A percentile compares a stretch with the other conserved stretches of the same genome.
Conservation (phyloP, 2,113 vertebrate species). For the Ceyx margarethae region DNA sequence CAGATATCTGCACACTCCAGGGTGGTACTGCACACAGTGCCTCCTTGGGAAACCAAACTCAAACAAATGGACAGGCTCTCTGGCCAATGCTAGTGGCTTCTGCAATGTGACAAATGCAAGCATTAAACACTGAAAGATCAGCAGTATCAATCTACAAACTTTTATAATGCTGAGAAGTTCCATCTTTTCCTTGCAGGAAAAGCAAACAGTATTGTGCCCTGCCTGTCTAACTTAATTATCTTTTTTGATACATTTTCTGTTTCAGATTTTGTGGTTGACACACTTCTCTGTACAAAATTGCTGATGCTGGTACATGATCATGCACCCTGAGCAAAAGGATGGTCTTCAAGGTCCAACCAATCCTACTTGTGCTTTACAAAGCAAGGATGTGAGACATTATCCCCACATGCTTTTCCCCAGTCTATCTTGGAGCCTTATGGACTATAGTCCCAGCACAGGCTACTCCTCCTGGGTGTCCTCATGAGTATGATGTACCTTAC, state of each 20-base stretch:
- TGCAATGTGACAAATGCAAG: neutral
- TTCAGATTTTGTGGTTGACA: neutral
- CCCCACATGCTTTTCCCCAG: neutral
- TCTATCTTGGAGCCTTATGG: neutral
- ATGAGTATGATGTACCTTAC: neutral
- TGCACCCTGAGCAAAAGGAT: neutral
- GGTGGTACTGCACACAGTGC: neutral
- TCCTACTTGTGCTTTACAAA: neutral
- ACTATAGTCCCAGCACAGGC: neutral
- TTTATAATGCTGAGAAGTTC: neutral
- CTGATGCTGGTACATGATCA: rapidly evolving
- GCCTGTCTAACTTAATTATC: neutral
- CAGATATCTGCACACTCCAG: neutral
- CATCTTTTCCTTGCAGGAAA: neutral
- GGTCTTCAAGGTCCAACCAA: neutral
- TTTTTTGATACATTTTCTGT: neutral
- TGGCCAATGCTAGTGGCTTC: neutral
- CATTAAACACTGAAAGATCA: neutral
- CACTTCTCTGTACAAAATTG: neutral
- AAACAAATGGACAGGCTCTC: neutral
- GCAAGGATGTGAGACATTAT: neutral
- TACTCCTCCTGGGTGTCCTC: neutral
- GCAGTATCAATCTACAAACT: neutral
- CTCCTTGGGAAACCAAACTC: neutral
- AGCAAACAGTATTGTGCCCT: neutral